Evolutionary conservation across 2,888 invertebrate genomes (phyloP), one percentile per base, ranked within the genome.

Genomic region (Sturmia bella): DNA sequence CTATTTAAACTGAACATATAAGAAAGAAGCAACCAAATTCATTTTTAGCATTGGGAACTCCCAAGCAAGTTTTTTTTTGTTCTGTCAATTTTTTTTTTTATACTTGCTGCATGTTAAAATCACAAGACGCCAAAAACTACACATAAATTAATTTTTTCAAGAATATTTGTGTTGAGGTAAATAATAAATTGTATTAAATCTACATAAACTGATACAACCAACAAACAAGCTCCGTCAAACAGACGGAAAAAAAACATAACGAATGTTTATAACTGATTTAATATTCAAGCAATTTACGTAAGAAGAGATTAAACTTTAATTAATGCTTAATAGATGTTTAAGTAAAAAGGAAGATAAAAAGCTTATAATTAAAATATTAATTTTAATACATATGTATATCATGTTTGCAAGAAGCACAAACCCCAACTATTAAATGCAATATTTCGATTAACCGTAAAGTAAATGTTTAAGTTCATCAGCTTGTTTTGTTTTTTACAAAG

Each of bases 321-420:
- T 52, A 59, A 48, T 61, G 68, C 45, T 59, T 45, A 43, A 41
- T 19, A n/a, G 43, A 17, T n/a, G 24, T 43, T 54, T 39, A 43
- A 63, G 39, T 1, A 56, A 37, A 24, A 11, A 27, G 13, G 19
- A 17, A 66, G 19, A 52, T 57, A 15, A 9, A 11, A 27, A 32
- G 17, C 27, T 48, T 21, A 43, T 64, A 63, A 77, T 59, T 43
- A 52, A 32, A 70, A 72, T 43, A 72, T 72, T 66, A 66, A 59
- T 66, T 59, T 43, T 4, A 54, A 61, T 66, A 61, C 66, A 73
- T 79, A 79, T 66, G 68, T 79, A 79, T 66, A 68, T 66, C 57
- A 66, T 73, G 66, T 66, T 72, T 72, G 17, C 15, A 21, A 32
- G 12, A 59, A 37, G 37, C 72, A 73, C 66, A 66, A 73, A 54